Percentiles rank a stretch among this genome's conserved stretches.
These are phyloP conservation scores for Lissocephala sabroskyi DNA, from an alignment of 2,888 invertebrate species.

Conservation along the genomic window DNA sequence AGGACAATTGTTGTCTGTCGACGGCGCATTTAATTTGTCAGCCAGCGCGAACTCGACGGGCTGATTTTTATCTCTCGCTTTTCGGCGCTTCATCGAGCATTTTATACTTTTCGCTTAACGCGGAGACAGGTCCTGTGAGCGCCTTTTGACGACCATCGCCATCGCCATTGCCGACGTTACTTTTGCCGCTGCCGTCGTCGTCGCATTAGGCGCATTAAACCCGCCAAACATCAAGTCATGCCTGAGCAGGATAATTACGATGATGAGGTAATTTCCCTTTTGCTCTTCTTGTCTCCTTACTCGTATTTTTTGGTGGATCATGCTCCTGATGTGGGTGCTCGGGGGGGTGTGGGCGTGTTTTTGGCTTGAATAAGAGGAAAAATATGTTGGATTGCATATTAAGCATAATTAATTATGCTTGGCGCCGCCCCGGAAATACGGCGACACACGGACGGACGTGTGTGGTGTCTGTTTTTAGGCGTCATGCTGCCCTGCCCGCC, in stretches of 20 bases:
- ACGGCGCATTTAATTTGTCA: conserved; percentile 39
- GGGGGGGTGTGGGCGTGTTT: no score
- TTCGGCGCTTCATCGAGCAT: no score
- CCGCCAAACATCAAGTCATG: conserved; percentile 64
- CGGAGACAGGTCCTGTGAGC: no score
- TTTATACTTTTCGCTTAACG: no score
- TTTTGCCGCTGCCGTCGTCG: neutral
- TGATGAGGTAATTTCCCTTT: conserved; percentile 70
- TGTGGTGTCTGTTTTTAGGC: no score
- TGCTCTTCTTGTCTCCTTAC: conserved; percentile 21
- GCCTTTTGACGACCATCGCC: neutral
- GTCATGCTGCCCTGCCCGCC: no score
- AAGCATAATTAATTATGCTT: conserved; percentile 52
- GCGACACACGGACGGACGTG: no score
- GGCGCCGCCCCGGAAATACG: no score
- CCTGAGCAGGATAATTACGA: conserved; percentile 73
- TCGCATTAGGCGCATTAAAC: conserved; percentile 31
- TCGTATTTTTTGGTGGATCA: no score
- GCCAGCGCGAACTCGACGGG: no score
- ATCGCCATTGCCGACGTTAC: neutral
- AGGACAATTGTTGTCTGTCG: conserved; percentile 22
- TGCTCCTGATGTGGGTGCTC: conserved; percentile 2
- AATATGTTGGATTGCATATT: conserved; percentile 34
- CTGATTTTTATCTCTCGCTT: no score
- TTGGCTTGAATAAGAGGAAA: no score